Base-by-base conservation (phyloP, 2,888 invertebrate genomes). In the Lysandra coridon region DNA sequence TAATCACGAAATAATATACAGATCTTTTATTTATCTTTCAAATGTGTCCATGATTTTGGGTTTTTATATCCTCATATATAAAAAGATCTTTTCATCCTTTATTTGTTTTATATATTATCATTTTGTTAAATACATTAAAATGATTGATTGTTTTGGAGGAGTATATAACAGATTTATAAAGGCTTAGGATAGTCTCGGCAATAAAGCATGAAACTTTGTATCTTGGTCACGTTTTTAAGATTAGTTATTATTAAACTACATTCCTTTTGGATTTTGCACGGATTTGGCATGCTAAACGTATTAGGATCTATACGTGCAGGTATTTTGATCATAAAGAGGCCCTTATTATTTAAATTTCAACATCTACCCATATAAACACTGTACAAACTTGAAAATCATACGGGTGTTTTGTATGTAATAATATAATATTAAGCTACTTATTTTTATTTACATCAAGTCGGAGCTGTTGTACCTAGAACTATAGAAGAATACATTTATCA, bases 321-420 rank as follows among this genome's bases (percentile, higher is more conserved):
- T 30, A 64, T 64, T 64, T 64, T 30, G 62, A 23, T 23, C 23
- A 30, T 64, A 64, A 64, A 64, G 62, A 62, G 62, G 62, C 62
- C 23, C 23, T 23, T 62, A 62, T 62, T 62, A 62, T 62, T 62
- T 23, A 62, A 23, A 62, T 62, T 57, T 57, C 49, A 49, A 12
- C 49, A 49, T 49, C 49, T 49, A 49, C 49, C 12, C 49, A 10
- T 49, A 49, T 49, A 49, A 10, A 49, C 49, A 49, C 49, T 49
- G 49, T 10, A 49, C 12, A 49, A 49, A 49, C 49, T 49, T 10
- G 10, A 49, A 49, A 49, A 49, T 49, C 0, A 49, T 49, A 49
- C 49, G 49, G 49, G 49, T 49, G 10, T 10, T 10, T 49, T 49
- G 49, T 49, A 49, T 49, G 10, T 10, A 49, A 49, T 49, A 0